phyloP scores from a whole-genome alignment of 2,888 invertebrate species.

The Selenia dentaria region DNA sequence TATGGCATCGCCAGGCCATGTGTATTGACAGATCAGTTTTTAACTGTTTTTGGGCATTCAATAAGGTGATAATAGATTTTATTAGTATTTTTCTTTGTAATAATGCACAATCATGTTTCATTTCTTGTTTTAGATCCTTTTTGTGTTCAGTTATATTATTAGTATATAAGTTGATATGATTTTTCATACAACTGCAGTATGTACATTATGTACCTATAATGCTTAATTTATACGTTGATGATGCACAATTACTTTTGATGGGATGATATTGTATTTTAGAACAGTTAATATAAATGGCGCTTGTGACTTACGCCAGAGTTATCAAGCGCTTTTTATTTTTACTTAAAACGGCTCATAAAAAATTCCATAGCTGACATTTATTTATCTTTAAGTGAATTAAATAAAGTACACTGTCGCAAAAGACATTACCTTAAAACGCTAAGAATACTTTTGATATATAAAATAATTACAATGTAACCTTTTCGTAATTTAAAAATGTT shows the following conservation, averaged over 20 bases:
- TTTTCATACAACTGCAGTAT: slow-evolving; percentile 46
- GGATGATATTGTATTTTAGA: slow-evolving; percentile 44
- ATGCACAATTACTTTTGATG: slow-evolving; percentile 69
- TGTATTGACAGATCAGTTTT: slow-evolving; percentile 38
- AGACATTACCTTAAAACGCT: slow-evolving; percentile 74
- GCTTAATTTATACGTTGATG: slow-evolving; percentile 60
- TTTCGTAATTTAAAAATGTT: slow-evolving; percentile 71
- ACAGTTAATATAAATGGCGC: slow-evolving; percentile 31
- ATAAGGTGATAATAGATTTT: slow-evolving; percentile 78
- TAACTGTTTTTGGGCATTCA: slow-evolving; percentile 49
- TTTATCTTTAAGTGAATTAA: slow-evolving; percentile 67
- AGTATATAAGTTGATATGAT: slow-evolving; percentile 44
- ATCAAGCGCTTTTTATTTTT: slow-evolving; percentile 34
- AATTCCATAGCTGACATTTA: slow-evolving; percentile 59
- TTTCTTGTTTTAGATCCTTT: slow-evolving; percentile 48
- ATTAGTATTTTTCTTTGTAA: slow-evolving; percentile 63
- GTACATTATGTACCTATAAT: slow-evolving; percentile 63
- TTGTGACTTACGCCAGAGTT: slow-evolving; percentile 70
- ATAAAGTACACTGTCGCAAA: slow-evolving; percentile 78
- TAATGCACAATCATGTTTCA: slow-evolving; percentile 78
- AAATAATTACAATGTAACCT: slow-evolving; percentile 78
- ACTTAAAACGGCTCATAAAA: slow-evolving; percentile 54
- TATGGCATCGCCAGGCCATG: slow-evolving; percentile 70
- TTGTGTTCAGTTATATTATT: slow-evolving; percentile 62
- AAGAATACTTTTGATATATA: slow-evolving; percentile 76